A percentile compares a stretch with the other conserved stretches of the same genome.
Evolutionary conservation across 64 coral and sea anemone species (phyloP).

Genomic region (Pachyseris speciosa): DNA sequence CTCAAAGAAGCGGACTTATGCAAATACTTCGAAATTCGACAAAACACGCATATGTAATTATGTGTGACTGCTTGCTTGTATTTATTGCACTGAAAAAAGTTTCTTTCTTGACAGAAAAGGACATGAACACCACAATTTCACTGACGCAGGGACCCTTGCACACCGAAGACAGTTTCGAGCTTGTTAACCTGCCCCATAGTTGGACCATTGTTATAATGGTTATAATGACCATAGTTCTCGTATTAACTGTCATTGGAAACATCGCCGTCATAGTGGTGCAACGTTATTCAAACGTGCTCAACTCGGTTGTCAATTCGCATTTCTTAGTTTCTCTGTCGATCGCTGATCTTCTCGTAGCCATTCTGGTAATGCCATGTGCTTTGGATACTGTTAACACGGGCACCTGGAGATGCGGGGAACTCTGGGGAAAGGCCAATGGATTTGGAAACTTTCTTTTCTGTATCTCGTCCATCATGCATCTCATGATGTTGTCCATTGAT

Average conservation of each 20-base stretch:
- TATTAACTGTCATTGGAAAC: conserved; percentile 62
- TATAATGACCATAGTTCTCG: conserved; percentile 25
- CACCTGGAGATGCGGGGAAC: conserved; percentile 65
- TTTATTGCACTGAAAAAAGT: no score
- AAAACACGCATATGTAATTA: no score
- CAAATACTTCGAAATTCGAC: no score
- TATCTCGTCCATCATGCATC: conserved; percentile 88
- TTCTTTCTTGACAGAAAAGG: background rate
- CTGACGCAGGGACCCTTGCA: background rate
- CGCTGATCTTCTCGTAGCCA: conserved; percentile 72
- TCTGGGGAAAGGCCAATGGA: conserved; percentile 67
- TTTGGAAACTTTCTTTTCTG: conserved; percentile 91
- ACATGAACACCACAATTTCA: conserved; percentile 1
- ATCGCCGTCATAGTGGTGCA: conserved; percentile 40
- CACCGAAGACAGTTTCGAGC: background rate
- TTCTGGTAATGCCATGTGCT: conserved; percentile 76
- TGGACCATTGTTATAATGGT: conserved; percentile 21
- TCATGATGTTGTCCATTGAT: conserved; percentile 84
- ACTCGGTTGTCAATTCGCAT: conserved; percentile 45
- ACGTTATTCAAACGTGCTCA: conserved; percentile 12
- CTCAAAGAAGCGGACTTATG: no score
- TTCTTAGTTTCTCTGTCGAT: conserved; percentile 71
- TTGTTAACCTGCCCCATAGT: conserved; percentile 6
- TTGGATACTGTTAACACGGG: conserved; percentile 57
- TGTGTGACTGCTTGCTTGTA: no score